Percentiles rank a stretch among this genome's conserved stretches.
Evolutionary conservation across 2,797 vertebrate genomes (phyloP).

Genomic region (Sphenodon punctatus): DNA sequence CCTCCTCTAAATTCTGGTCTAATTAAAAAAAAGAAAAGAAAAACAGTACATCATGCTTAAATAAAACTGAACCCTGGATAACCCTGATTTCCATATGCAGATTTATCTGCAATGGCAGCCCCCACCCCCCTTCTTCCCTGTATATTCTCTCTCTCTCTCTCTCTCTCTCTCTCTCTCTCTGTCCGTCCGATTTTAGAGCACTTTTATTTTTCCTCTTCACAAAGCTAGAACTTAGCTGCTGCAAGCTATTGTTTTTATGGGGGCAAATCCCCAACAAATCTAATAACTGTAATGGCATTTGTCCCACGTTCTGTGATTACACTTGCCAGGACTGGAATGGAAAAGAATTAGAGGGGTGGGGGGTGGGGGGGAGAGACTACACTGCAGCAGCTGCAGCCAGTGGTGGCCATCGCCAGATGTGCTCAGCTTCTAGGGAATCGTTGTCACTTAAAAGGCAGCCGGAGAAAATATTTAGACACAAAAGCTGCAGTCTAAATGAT

Average conservation of each 20-base stretch:
- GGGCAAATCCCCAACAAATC: constrained; percentile 37
- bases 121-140: constrained; percentile 73
- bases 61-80: constrained; percentile 88
- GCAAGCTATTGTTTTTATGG: constrained; percentile 70
- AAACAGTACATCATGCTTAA: constrained; percentile 82
- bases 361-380: constrained; percentile 64
- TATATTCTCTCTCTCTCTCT: constrained; percentile 65
- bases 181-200: constrained; percentile 78
- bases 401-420: constrained; percentile 74
- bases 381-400: constrained; percentile 72
- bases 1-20: constrained; percentile 75
- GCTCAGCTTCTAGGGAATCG: constrained; percentile 66
- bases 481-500: constrained; percentile 77
- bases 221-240: constrained; percentile 70
- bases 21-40: constrained; percentile 74
- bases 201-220: constrained; percentile 55
- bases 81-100: constrained; percentile 98
- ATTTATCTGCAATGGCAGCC: constrained; percentile 90
- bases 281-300: constrained; percentile 79
- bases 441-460: constrained; percentile 67
- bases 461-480: constrained; percentile 76
- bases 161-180: constrained; percentile 75
- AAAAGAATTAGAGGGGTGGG: too few species aligned
- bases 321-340: constrained; percentile 71
- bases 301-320: constrained; percentile 63